These are phyloP conservation scores for Troides aeacus DNA, from an alignment of 2,888 invertebrate genomes.

Conservation along the genomic window DNA sequence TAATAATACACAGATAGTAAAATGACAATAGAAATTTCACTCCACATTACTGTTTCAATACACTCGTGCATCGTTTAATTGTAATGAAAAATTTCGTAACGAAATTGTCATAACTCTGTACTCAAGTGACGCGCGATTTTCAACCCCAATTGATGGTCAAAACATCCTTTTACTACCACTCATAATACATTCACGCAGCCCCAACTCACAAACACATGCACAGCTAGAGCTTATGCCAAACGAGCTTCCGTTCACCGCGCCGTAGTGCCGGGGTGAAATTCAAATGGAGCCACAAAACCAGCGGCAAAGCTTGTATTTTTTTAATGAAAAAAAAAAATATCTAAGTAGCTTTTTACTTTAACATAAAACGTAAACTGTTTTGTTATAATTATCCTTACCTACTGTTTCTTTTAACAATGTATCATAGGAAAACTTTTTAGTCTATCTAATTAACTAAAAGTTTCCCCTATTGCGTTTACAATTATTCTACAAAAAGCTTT, in stretches of 20 bases:
- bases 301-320: neutral
- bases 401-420: too few species aligned
- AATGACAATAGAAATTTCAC: too few species aligned
- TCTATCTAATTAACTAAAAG: too few species aligned
- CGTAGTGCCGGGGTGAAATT: conserved; percentile 11
- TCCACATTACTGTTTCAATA: neutral
- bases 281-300: conserved; percentile 5
- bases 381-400: too few species aligned
- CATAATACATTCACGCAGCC: conserved; percentile 29
- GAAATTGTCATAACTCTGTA: conserved; percentile 9
- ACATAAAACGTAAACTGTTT: too few species aligned
- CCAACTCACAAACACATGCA: conserved; percentile 25
- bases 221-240: conserved; percentile 15
- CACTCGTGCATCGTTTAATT: neutral
- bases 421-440: too few species aligned
- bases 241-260: conserved; percentile 5
- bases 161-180: conserved; percentile 32
- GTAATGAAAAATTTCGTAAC: neutral
- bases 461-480: too few species aligned
- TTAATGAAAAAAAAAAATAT: neutral
- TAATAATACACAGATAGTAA: too few species aligned
- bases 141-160: conserved; percentile 26
- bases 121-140: conserved; percentile 10
- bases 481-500: too few species aligned
- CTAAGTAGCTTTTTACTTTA: too few species aligned